Percentiles rank a stretch among this genome's conserved stretches.
Conservation (phyloP, 2,113 vertebrate genomes). For the Spermophilus dauricus region DNA sequence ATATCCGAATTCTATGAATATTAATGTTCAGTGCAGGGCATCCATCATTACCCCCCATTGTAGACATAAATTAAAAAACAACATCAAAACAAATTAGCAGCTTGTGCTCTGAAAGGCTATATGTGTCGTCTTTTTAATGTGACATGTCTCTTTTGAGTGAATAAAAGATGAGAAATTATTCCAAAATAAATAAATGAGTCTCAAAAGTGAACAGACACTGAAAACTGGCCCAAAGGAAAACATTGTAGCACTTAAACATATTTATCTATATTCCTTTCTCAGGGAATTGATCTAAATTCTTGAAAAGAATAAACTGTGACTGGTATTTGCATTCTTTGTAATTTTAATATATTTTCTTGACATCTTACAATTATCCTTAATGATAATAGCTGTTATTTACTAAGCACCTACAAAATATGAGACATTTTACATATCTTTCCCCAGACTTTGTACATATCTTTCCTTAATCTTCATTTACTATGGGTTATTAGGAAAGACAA, state of each 20-base stretch:
- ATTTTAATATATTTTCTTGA: conserved; percentile 56
- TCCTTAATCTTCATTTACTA: conserved; percentile 27
- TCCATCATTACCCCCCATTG: background rate
- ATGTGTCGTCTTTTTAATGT: background rate
- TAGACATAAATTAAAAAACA: conserved; percentile 52
- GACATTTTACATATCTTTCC: background rate
- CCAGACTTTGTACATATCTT: background rate
- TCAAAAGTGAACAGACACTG: background rate
- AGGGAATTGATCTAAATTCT: conserved; percentile 9
- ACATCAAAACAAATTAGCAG: conserved; percentile 38
- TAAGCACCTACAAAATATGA: background rate
- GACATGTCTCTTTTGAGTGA: background rate
- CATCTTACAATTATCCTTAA: background rate
- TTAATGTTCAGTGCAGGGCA: background rate
- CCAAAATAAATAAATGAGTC: background rate
- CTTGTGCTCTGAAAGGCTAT: background rate
- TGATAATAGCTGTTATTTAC: conserved; percentile 17
- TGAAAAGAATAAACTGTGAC: background rate
- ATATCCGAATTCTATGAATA: conserved; percentile 9
- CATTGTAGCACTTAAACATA: background rate
- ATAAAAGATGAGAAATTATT: background rate
- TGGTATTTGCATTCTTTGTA: background rate
- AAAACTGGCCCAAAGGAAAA: background rate
- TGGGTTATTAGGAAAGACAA: background rate
- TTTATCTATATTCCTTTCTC: conserved; percentile 16